These are phyloP conservation scores for Urophycis tenuis DNA, from an alignment of 2,797 vertebrate genomes.

Conservation along the genomic window DNA sequence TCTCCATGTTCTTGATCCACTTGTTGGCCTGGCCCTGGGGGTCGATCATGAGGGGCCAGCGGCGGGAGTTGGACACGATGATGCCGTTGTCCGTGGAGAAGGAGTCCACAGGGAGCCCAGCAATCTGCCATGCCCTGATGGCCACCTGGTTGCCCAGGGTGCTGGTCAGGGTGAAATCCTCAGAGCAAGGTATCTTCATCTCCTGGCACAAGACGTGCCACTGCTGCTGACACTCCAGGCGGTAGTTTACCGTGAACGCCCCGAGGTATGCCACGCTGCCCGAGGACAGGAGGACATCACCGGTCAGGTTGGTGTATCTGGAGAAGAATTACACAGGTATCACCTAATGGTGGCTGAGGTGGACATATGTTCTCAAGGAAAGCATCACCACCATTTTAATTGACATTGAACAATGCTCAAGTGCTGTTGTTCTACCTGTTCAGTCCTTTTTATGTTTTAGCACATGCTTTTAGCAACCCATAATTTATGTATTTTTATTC, in stretches of 20 bases:
- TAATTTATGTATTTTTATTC: too few species aligned
- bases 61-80: conserved; percentile 86
- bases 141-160: conserved; percentile 83
- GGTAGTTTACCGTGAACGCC: conserved; percentile 87
- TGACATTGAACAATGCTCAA: not conserved
- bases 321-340: conserved; percentile 51
- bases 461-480: not conserved
- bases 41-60: conserved; percentile 92
- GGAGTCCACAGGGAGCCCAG: conserved; percentile 85
- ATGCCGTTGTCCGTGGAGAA: conserved; percentile 92
- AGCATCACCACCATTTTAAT: not conserved
- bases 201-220: conserved; percentile 79
- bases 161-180: conserved; percentile 79
- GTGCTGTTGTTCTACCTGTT: not conserved
- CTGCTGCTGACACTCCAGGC: conserved; percentile 72
- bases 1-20: conserved; percentile 96
- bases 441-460: too few species aligned
- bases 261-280: conserved; percentile 87
- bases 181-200: conserved; percentile 78
- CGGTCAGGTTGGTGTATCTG: conserved; percentile 79
- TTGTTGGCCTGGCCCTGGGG: conserved; percentile 94
- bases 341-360: conserved; percentile 55
- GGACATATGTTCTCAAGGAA: not conserved
- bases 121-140: conserved; percentile 86
- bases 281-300: conserved; percentile 86